phyloP scores from a whole-genome alignment of 2,797 vertebrate genomes.

The Rachycentron canadum region DNA sequence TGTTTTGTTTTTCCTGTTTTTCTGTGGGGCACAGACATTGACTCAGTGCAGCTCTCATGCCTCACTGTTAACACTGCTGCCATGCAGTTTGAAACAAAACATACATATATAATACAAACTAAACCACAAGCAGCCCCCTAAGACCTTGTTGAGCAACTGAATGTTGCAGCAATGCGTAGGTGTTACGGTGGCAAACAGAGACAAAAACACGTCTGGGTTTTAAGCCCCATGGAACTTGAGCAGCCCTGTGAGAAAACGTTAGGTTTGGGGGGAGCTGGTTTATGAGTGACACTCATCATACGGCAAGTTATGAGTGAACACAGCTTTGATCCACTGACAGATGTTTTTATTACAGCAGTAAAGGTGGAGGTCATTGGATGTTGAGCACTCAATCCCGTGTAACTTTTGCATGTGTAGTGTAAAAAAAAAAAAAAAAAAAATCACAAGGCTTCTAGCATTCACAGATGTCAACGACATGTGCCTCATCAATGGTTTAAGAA shows the following conservation, averaged over 20 bases:
- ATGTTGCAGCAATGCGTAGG: slow-evolving; percentile 36
- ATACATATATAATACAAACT: slow-evolving; percentile 52
- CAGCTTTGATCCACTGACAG: slow-evolving; percentile 9
- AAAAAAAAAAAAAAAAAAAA: not conserved
- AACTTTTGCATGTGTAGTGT: not conserved
- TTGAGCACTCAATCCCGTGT: not conserved
- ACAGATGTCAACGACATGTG: not conserved
- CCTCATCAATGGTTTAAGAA: not conserved
- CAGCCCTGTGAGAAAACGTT: not conserved
- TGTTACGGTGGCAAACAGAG: slow-evolving; percentile 5
- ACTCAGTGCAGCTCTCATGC: slow-evolving; percentile 54
- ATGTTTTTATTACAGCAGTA: slow-evolving; percentile 6
- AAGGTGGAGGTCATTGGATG: slow-evolving; percentile 2
- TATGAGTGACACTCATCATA: slow-evolving; percentile 12
- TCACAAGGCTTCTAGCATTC: too few relatives aligned
- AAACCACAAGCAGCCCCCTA: slow-evolving; percentile 31
- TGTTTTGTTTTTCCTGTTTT: slow-evolving; percentile 61
- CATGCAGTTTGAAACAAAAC: slow-evolving; percentile 38
- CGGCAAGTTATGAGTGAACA: not conserved
- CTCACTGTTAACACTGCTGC: slow-evolving; percentile 6
- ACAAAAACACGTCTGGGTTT: slow-evolving; percentile 59
- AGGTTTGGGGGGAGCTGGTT: not conserved
- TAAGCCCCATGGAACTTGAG: not conserved
- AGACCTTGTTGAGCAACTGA: slow-evolving; percentile 50
- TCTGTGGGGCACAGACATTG: slow-evolving; percentile 20